These are phyloP conservation scores for Elanus axillaris DNA, from an alignment of 2,113 vertebrate genomes.

Conservation along the genomic window DNA sequence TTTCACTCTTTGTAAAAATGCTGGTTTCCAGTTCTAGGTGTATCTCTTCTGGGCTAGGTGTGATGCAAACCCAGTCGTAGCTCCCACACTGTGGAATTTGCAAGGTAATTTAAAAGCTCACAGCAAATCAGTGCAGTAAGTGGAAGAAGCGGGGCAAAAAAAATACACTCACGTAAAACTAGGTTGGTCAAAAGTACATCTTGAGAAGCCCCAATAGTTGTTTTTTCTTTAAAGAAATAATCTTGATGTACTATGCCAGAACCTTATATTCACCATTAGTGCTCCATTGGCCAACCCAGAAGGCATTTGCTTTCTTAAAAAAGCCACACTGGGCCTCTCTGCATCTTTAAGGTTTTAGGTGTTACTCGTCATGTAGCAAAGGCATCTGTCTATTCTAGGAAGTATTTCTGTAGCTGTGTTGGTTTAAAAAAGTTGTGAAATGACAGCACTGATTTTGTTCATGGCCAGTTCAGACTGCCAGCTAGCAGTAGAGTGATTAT, in stretches of 20 bases:
- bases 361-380: not conserved
- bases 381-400: not conserved
- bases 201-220: not conserved
- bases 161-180: not conserved
- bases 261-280: not conserved
- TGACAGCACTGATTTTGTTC: not conserved
- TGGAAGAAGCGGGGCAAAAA: not conserved
- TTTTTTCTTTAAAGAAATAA: too few species aligned
- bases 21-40: not conserved
- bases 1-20: not conserved
- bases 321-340: not conserved
- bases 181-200: not conserved
- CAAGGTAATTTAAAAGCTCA: not conserved
- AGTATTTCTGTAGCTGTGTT: not conserved
- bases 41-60: not conserved
- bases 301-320: not conserved
- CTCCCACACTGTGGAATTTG: not conserved
- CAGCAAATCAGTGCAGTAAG: not conserved
- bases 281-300: not conserved
- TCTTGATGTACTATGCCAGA: not conserved
- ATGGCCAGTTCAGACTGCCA: not conserved
- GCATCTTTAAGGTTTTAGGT: not conserved
- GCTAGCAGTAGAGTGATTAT: not conserved
- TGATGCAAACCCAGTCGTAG: rapidly evolving
- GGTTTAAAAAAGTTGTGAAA: not conserved